Base-by-base conservation (phyloP, 2,888 invertebrate genomes). In the Unio delphinus region DNA sequence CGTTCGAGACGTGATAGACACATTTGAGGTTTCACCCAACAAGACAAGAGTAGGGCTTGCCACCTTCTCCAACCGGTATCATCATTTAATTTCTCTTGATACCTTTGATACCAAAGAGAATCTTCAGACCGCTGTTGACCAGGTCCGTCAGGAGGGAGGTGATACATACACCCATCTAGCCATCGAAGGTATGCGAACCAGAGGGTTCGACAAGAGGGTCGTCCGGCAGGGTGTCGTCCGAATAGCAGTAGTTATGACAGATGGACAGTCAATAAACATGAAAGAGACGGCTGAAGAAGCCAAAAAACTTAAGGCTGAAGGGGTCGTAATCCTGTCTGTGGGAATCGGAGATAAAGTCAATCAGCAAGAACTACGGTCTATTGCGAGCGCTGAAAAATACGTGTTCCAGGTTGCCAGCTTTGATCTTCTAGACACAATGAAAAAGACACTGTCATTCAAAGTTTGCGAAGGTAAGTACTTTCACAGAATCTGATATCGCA, bases 361-460 rank as follows among this genome's bases (percentile, higher is more conserved):
- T 58, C 61, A 20, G 28, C 58, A 67, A 1, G 85, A 85, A 70
- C 67, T 85, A 20, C 72, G 71, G 57, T 77, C 74, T 7, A 85
- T 85, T 26, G 82, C 81, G 26, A 80, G 77, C 56, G 71, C 68
- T 1, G 72, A 78, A 8, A 69, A 81, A 15, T 79, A 80, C 65
- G 72, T 84, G 18, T 80, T 69, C 56, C 66, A 71, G 26, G 77
- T 80, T 8, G 75, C 69, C 1, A 72, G 65, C 30, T 81, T 73
- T 58, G 74, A 70, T 0, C 67, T 77, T 5, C 65, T 81, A 57
- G 45, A 75, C n/a, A 58, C 61, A 26, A 75, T 78, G 26, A 76
- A 75, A 61, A 69, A 73, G 3, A 61, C 61, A 4, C 64, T 81
- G 4, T 72, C 79, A 2, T 66, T 70, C 23, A 72, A 65, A 55